Percentiles rank a stretch among this genome's conserved stretches.
Conservation (phyloP, 92 coral and sea anemone genomes). For the Zoanthus sociatus region DNA sequence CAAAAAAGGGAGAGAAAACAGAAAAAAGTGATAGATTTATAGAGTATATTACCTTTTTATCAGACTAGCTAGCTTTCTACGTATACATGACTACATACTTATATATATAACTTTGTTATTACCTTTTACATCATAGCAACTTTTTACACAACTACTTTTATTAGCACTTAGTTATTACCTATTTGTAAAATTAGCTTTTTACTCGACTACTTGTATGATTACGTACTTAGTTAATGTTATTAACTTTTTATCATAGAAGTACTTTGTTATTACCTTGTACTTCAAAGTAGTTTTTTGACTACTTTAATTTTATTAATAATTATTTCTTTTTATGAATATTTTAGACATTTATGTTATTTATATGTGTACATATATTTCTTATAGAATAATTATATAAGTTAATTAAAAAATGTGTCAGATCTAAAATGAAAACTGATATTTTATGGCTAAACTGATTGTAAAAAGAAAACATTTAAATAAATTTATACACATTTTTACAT, state of each 20-base stretch:
- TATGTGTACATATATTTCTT: background rate
- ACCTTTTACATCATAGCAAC: background rate
- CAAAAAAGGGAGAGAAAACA: background rate
- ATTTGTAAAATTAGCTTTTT: conserved; percentile 4
- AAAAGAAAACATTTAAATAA: background rate
- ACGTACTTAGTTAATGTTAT: background rate
- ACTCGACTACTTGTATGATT: background rate
- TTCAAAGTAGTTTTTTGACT: background rate
- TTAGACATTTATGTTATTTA: background rate
- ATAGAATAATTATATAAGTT: background rate
- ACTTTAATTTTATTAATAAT: background rate
- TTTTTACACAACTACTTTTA: conserved; percentile 11
- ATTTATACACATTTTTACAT: background rate
- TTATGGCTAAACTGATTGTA: conserved; percentile 3
- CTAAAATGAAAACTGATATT: background rate
- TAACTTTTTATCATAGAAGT: background rate
- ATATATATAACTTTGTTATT: background rate
- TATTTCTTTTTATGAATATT: background rate
- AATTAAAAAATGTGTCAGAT: background rate
- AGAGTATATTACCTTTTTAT: background rate
- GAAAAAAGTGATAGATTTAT: background rate
- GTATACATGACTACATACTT: background rate
- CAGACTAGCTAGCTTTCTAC: background rate
- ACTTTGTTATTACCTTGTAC: background rate
- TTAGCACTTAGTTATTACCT: conserved; percentile 7